A percentile compares a stretch with the other conserved stretches of the same genome.
phyloP scores from a whole-genome alignment of 2,113 vertebrate species.

The Glaucidium brasilianum region DNA sequence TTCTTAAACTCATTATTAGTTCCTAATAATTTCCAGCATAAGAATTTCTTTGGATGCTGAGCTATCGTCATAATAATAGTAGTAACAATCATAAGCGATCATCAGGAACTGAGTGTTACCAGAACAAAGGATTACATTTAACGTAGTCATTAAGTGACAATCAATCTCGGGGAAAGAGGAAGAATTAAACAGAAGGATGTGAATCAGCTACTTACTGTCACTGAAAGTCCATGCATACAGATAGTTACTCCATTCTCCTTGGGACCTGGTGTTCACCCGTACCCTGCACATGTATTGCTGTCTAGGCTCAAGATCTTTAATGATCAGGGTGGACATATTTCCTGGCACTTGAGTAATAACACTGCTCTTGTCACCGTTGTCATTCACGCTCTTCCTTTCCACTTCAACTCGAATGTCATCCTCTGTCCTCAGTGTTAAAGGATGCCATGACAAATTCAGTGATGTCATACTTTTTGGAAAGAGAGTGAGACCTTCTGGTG shows the following conservation, averaged over 20 bases:
- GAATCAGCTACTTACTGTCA: conserved; percentile 75
- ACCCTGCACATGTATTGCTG: conserved; percentile 81
- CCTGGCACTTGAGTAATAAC: conserved; percentile 64
- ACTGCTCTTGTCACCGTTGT: conserved; percentile 39
- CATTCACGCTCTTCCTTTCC: conserved; percentile 69
- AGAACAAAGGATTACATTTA: neutral
- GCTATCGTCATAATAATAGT: neutral
- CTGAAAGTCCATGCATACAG: conserved; percentile 85
- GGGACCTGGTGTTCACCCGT: conserved; percentile 75
- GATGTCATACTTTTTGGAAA: conserved; percentile 78
- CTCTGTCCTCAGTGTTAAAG: conserved; percentile 66
- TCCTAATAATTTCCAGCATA: neutral
- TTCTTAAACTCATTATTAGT: neutral
- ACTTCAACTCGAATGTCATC: conserved; percentile 80
- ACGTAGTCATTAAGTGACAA: neutral
- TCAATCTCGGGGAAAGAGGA: neutral
- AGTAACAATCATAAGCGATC: neutral
- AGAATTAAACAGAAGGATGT: neutral
- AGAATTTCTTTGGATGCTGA: neutral
- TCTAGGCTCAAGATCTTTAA: conserved; percentile 76
- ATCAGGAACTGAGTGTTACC: neutral
- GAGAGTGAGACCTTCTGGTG: conserved; percentile 78
- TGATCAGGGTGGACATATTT: conserved; percentile 74
- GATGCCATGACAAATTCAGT: conserved; percentile 82
- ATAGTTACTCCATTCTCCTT: conserved; percentile 78